phyloP scores from a whole-genome alignment of 1,140 invertebrate species.

The Habropoda laboriosa region DNA sequence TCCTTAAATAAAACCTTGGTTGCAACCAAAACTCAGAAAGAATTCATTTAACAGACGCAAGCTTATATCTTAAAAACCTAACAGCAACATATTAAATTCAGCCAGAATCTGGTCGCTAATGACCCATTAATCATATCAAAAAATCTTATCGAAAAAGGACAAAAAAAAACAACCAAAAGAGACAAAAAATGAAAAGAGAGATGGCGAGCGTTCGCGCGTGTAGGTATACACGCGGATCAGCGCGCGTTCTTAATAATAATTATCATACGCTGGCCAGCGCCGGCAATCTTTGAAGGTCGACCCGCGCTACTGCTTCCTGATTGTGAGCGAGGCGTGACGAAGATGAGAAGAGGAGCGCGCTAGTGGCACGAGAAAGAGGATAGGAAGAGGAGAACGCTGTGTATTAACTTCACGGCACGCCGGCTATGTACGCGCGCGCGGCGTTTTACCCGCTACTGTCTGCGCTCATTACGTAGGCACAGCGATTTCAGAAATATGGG shows the following conservation, averaged over 20 bases:
- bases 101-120: too few species aligned
- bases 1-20: too few species aligned
- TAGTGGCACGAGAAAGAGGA: background rate
- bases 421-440: constrained; percentile 31
- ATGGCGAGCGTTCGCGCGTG: too few species aligned
- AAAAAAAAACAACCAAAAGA: too few species aligned
- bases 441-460: constrained; percentile 38
- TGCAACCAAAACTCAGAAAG: too few species aligned
- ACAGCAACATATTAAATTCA: too few species aligned
- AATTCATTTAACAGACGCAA: too few species aligned
- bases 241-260: constrained; percentile 62
- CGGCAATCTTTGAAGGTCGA: constrained; percentile 74
- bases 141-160: too few species aligned
- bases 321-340: constrained; percentile 58
- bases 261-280: constrained; percentile 57
- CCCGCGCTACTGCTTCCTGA: constrained; percentile 71
- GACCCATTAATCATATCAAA: too few species aligned
- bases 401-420: constrained; percentile 58
- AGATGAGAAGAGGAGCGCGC: background rate
- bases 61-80: too few species aligned
- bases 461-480: constrained; percentile 57
- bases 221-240: constrained; percentile 15
- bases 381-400: constrained; percentile 36
- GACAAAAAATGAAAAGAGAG: too few species aligned
- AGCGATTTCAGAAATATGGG: constrained; percentile 57